Percentiles rank a stretch among this genome's conserved stretches.
phyloP scores from a whole-genome alignment of 2,888 invertebrate genomes.

The Helleia helle region DNA sequence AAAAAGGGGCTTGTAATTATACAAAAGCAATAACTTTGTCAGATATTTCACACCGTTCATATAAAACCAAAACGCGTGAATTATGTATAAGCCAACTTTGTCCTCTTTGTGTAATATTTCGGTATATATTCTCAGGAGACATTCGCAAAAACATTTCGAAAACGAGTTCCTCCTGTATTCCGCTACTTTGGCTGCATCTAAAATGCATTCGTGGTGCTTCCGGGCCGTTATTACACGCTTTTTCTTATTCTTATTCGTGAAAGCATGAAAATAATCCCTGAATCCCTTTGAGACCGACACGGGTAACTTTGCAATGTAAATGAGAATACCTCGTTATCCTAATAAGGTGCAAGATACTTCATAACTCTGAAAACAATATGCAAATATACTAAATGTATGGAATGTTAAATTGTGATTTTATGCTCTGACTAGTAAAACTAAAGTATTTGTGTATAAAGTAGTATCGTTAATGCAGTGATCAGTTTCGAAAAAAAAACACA shows the following conservation, averaged over 20 bases:
- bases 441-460: no score
- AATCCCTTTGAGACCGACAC: not conserved
- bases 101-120: slow-evolving; percentile 6
- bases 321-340: not conserved
- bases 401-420: no score
- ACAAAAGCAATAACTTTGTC: not conserved
- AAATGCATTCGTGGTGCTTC: slow-evolving; percentile 37
- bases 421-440: not conserved
- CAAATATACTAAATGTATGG: not conserved
- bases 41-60: not conserved
- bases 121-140: slow-evolving; percentile 12
- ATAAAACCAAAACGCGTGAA: not conserved
- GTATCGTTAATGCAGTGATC: no score
- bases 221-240: slow-evolving; percentile 25
- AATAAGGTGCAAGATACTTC: not conserved
- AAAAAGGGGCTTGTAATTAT: not conserved
- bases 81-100: slow-evolving; percentile 7
- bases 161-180: slow-evolving; percentile 24
- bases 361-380: not conserved
- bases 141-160: slow-evolving; percentile 10
- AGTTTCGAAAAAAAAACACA: no score
- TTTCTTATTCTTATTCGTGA: slow-evolving; percentile 10
- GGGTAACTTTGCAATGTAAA: not conserved
- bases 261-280: slow-evolving; percentile 12
- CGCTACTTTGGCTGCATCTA: slow-evolving; percentile 31